phyloP scores from a whole-genome alignment of 2,888 invertebrate species.

The Dioctria linearis region DNA sequence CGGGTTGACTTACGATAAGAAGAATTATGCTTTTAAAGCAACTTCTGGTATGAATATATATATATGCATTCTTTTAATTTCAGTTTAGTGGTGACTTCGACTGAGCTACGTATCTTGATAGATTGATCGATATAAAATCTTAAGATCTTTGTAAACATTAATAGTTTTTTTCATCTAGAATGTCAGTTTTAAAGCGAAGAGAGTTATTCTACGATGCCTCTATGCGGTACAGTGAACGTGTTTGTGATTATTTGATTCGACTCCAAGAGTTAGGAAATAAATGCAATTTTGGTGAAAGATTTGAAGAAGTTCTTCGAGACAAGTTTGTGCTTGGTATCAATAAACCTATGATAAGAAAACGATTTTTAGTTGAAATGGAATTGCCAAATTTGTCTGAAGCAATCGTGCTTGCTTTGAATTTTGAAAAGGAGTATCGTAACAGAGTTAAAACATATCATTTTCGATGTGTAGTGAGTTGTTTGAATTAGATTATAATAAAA shows the following conservation, averaged over 20 bases:
- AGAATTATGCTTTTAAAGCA: no score
- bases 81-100: no score
- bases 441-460: slow-evolving; percentile 1
- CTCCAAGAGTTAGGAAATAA: not conserved
- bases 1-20: no score
- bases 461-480: not conserved
- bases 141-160: no score
- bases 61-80: no score
- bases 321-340: slow-evolving; percentile 1
- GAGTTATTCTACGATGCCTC: not conserved
- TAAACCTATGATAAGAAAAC: not conserved
- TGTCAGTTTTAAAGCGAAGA: not conserved
- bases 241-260: not conserved
- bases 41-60: no score
- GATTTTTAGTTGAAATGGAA: not conserved
- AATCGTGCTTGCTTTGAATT: not conserved
- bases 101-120: no score
- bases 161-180: not conserved
- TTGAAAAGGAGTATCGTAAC: not conserved
- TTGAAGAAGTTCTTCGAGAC: slow-evolving; percentile 3
- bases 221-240: not conserved
- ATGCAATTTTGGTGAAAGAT: slow-evolving; percentile 3
- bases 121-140: no score
- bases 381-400: not conserved
- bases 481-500: no score